Base-by-base conservation (phyloP, 2,888 invertebrate species). In the Criorhina ranunculi region DNA sequence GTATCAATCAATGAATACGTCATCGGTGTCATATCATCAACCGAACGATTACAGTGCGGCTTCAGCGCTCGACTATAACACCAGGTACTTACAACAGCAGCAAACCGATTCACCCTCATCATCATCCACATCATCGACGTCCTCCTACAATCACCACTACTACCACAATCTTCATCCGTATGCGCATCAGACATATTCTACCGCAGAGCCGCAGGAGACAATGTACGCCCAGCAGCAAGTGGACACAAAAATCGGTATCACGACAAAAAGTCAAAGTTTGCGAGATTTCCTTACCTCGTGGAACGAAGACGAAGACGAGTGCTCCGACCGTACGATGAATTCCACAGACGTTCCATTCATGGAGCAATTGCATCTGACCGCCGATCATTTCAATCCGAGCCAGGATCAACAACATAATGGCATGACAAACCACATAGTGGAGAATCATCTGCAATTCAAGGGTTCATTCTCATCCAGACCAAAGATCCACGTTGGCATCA, bases 301-400 rank as follows among this genome's bases (percentile, higher is more conserved):
- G 92, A 92, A 92, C 67, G 91, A 91, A 73, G 92, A 91, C 72
- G 92, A 92, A 37, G 92, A 92, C 35, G 92, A 90, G 44, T 90
- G 73, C 53, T 12, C 66, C 4, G 77, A 78, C 9, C 77, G 77
- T 4, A 35, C 60, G 12, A 67, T 78, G 73, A 78, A 31, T 4
- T 46, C 86, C 15, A 46, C 69, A 4, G 76, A 80, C 1, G 66
- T 69, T 15, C 64, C 80, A 12, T 86, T 64, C 17, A 79, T 78
- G 24, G 81, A 86, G 1, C 77, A 69, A n/a, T 6, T 85, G 59
- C 85, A 85, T 15, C 33, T 75, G 37, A 12, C 44, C 7, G 33
- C 83, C n/a, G 85, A 85, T 17, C 69, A 80, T 44, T 80, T 69
- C 33, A 35, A 24, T 40, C 83, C 59, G 15, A 31, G 31, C 0